These are phyloP conservation scores for Druon quercuslanigerum DNA, from an alignment of 1,140 invertebrate species.

Conservation along the genomic window DNA sequence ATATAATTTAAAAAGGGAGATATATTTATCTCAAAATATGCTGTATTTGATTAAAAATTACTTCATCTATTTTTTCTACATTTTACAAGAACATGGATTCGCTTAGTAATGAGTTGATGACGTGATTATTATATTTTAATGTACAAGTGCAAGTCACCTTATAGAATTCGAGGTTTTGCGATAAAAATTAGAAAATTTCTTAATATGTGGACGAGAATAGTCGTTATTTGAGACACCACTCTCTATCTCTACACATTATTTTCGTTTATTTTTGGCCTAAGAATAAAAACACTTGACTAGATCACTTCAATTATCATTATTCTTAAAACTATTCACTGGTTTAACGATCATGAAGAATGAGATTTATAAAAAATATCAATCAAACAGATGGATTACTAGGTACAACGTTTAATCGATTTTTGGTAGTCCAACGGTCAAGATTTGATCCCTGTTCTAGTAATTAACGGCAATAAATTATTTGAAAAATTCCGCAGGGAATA, in stretches of 20 bases:
- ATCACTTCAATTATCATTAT: constrained; percentile 66
- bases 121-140: not conserved
- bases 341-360: constrained; percentile 61
- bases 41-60: constrained; percentile 4
- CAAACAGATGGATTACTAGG: constrained; percentile 63
- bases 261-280: constrained; percentile 10
- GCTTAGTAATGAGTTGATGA: not conserved
- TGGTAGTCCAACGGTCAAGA: constrained; percentile 60
- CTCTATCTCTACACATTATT: not conserved
- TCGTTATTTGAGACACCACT: constrained; percentile 2
- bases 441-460: constrained; percentile 75
- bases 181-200: constrained; percentile 22
- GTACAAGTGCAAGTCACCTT: not conserved
- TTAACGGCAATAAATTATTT: constrained; percentile 65
- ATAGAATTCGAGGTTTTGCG: constrained; percentile 23
- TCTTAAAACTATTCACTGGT: constrained; percentile 60
- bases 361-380: constrained; percentile 73
- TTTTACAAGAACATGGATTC: not conserved
- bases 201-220: not conserved
- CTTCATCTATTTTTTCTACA: not conserved
- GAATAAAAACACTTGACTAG: constrained; percentile 70
- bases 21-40: not conserved
- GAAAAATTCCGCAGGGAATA: constrained; percentile 54
- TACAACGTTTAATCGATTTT: constrained; percentile 57
- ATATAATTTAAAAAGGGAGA: constrained; percentile 1